A percentile compares a stretch with the other conserved stretches of the same genome.
These are phyloP conservation scores for Acestrorhynchus altus DNA, from an alignment of 2,797 vertebrate species.

Conservation along the genomic window DNA sequence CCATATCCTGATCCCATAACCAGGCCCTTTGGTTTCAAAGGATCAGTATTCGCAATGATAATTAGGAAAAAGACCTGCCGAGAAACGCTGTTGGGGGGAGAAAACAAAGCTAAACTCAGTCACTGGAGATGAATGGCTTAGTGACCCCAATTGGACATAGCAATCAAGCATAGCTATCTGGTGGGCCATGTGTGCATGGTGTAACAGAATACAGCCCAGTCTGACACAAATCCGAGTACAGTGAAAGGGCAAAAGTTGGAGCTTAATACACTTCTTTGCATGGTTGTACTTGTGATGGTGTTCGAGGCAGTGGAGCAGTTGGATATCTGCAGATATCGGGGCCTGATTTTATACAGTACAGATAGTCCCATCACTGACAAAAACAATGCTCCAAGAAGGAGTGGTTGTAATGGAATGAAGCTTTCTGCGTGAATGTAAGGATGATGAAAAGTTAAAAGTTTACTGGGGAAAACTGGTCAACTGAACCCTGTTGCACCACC, in stretches of 20 bases:
- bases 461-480: no score
- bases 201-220: conserved; percentile 19
- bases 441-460: no score
- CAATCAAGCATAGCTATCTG: conserved; percentile 48
- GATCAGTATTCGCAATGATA: conserved; percentile 38
- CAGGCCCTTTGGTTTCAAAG: conserved; percentile 30
- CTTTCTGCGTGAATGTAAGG: no score
- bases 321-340: background rate
- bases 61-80: conserved; percentile 39
- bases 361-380: no score
- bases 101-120: conserved; percentile 39
- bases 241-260: conserved; percentile 30
- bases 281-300: background rate
- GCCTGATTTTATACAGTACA: no score
- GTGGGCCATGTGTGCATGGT: conserved; percentile 36
- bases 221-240: conserved; percentile 10
- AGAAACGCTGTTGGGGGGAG: conserved; percentile 15
- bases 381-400: no score
- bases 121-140: conserved; percentile 42
- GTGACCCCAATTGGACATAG: conserved; percentile 46
- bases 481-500: no score
- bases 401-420: no score
- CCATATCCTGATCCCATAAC: conserved; percentile 35
- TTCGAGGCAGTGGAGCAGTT: conserved; percentile 1
- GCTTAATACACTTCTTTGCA: background rate